Conservation (phyloP, 1,140 invertebrate genomes). For the Ceratina japonica region DNA sequence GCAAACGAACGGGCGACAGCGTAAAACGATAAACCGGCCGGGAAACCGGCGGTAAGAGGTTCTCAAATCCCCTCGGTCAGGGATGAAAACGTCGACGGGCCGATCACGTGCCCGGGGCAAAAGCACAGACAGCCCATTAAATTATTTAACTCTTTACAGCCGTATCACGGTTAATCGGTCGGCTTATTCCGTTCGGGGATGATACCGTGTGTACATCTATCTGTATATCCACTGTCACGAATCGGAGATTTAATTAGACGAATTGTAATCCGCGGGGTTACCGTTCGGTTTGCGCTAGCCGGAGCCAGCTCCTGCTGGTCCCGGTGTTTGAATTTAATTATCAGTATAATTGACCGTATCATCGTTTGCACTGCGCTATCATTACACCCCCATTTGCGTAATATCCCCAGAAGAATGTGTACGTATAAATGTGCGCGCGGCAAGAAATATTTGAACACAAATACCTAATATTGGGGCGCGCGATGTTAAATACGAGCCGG, state of each 20-base stretch:
- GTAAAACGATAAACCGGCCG: no score
- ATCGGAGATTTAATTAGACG: conserved; percentile 22
- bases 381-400: no score
- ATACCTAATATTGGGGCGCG: no score
- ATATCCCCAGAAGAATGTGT: no score
- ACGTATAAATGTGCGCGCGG: no score
- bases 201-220: background rate
- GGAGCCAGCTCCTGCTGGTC: background rate
- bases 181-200: background rate
- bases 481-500: no score
- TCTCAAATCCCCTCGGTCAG: no score
- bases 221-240: background rate
- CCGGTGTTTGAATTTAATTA: background rate
- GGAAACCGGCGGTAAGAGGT: no score
- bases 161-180: conserved; percentile 1
- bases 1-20: no score
- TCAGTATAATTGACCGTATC: background rate
- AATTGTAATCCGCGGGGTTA: conserved; percentile 1
- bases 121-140: background rate
- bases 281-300: background rate
- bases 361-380: background rate
- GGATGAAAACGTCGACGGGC: background rate
- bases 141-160: conserved; percentile 12
- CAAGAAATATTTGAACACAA: no score
- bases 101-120: background rate